These are phyloP conservation scores for Ceratothoa steindachneri DNA, from an alignment of 2,888 invertebrate species.

Conservation along the genomic window DNA sequence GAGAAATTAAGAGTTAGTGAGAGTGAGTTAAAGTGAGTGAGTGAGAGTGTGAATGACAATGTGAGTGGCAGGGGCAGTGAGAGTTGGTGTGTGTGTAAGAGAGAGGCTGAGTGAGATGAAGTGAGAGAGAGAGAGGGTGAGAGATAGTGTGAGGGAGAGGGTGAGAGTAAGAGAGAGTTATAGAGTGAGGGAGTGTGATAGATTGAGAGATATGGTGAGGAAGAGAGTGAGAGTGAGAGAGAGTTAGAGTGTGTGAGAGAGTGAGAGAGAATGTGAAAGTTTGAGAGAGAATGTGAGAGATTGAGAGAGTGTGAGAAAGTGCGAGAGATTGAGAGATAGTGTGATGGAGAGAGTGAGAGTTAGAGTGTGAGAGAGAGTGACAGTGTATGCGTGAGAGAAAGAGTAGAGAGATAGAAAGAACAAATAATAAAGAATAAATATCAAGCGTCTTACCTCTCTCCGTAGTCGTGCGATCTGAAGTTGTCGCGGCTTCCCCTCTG, in stretches of 20 bases:
- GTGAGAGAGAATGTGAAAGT: neutral
- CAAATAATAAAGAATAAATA: neutral
- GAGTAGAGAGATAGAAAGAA: neutral
- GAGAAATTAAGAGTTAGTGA: no score
- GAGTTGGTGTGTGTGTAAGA: conserved; percentile 9
- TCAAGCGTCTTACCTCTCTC: neutral
- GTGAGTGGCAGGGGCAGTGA: no score
- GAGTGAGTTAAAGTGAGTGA: no score
- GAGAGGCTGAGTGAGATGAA: conserved; percentile 10
- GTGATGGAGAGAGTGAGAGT: neutral
- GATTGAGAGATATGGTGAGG: neutral
- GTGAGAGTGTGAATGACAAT: no score
- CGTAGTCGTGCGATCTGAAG: conserved; percentile 28
- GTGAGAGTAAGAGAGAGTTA: neutral
- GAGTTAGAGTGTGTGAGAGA: neutral
- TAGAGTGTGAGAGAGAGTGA: no score
- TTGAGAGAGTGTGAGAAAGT: neutral
- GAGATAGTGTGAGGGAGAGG: conserved; percentile 11
- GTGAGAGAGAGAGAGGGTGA: conserved; percentile 21
- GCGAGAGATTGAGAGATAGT: neutral
- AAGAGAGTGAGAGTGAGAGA: neutral
- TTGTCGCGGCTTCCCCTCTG: conserved; percentile 29
- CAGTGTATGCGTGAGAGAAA: no score
- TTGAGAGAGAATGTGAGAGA: neutral
- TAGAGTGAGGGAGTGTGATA: neutral